Conservation (phyloP, 2,113 vertebrate species). For the Myocastor coypus region DNA sequence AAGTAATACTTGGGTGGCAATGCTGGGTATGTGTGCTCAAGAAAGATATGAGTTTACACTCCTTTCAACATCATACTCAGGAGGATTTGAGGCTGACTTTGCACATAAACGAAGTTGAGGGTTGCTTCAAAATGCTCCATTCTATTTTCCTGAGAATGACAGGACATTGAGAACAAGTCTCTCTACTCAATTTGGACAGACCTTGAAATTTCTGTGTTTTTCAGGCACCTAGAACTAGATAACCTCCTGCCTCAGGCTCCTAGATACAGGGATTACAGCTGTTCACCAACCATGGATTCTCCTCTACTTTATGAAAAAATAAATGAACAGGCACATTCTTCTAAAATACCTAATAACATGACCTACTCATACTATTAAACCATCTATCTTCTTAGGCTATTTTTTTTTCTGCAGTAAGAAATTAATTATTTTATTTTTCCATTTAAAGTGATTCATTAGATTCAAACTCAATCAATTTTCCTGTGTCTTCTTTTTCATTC, state of each 20-base stretch:
- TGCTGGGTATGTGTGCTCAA: not conserved
- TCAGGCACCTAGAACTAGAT: not conserved
- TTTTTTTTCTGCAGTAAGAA: not conserved
- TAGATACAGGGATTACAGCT: not conserved
- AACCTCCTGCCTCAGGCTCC: too few species aligned
- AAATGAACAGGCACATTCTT: not conserved
- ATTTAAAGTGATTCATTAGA: not conserved
- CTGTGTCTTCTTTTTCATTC: not conserved
- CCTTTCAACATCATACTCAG: not conserved
- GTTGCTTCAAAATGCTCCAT: not conserved
- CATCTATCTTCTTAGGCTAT: not conserved
- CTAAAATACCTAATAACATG: not conserved
- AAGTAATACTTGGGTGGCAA: not conserved
- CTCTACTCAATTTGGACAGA: not conserved
- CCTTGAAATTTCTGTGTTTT: not conserved
- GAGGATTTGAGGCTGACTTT: not conserved
- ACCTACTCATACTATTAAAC: not conserved
- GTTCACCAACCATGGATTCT: not conserved
- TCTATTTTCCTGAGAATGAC: not conserved
- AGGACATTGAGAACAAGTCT: not conserved
- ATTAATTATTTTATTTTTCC: not conserved
- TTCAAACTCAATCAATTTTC: not conserved
- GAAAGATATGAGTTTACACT: not conserved
- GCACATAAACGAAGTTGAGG: not conserved
- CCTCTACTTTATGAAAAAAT: too few species aligned